phyloP scores from a whole-genome alignment of 2,888 invertebrate genomes.

The Oligia latruncula region DNA sequence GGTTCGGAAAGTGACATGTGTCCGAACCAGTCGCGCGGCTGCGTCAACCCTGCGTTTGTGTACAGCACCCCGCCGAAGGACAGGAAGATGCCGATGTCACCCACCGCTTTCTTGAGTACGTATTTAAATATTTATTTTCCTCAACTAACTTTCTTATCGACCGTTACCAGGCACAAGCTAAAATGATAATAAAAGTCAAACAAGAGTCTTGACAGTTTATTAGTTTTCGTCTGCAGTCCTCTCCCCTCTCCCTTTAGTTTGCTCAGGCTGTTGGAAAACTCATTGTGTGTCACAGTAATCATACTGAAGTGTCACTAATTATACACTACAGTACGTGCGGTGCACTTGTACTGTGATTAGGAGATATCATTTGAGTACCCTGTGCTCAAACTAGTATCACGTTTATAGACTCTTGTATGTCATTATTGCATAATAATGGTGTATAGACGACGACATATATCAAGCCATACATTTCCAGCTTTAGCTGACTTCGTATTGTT shows the following conservation, averaged over 20 bases:
- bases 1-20: slow-evolving; percentile 87
- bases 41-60: slow-evolving; percentile 86
- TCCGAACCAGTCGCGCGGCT: slow-evolving; percentile 79
- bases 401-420: slow-evolving; percentile 6
- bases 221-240: slow-evolving; percentile 40
- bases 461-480: not conserved
- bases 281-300: slow-evolving; percentile 41
- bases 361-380: slow-evolving; percentile 41
- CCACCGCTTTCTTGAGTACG: slow-evolving; percentile 87
- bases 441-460: not conserved
- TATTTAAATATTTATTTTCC: slow-evolving; percentile 68
- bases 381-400: slow-evolving; percentile 15
- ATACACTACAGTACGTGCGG: slow-evolving; percentile 39
- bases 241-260: slow-evolving; percentile 16
- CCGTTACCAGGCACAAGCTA: slow-evolving; percentile 23
- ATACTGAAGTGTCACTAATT: slow-evolving; percentile 54
- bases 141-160: slow-evolving; percentile 17
- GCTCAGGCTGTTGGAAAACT: slow-evolving; percentile 42
- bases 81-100: slow-evolving; percentile 84
- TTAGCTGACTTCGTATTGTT: not conserved
- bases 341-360: slow-evolving; percentile 36
- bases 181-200: slow-evolving; percentile 43
- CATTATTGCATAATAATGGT: slow-evolving; percentile 15
- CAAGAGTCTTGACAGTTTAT: slow-evolving; percentile 40
- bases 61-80: slow-evolving; percentile 89